These are phyloP conservation scores for Drosophila tsacasi DNA, from an alignment of 1,140 invertebrate genomes.

Conservation along the genomic window DNA sequence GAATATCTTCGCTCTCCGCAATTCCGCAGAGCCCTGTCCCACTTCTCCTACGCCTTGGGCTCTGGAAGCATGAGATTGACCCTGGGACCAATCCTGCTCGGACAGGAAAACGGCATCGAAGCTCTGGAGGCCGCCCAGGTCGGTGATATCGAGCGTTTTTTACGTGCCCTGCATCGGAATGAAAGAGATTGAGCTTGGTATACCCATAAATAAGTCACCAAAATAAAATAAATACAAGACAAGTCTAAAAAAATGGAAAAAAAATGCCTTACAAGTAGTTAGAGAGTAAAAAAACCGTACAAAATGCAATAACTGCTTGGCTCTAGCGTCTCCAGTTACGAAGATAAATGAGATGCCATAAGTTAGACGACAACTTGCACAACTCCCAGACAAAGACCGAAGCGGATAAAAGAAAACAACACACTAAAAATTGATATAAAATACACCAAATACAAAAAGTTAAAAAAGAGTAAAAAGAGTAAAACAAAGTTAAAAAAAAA, in stretches of 20 bases:
- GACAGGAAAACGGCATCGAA: slow-evolving; percentile 86
- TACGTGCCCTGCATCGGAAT: slow-evolving; percentile 77
- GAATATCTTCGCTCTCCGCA: slow-evolving; percentile 93
- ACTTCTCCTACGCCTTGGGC: slow-evolving; percentile 96
- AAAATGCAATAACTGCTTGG: slow-evolving; percentile 69
- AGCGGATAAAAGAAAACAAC: slow-evolving; percentile 42
- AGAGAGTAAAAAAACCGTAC: slow-evolving; percentile 4
- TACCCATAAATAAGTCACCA: slow-evolving; percentile 39
- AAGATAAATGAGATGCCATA: slow-evolving; percentile 84
- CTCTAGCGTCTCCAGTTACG: slow-evolving; percentile 57
- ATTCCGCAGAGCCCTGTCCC: slow-evolving; percentile 95
- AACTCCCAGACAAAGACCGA: slow-evolving; percentile 39
- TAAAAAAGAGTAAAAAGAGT: background rate
- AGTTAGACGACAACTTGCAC: slow-evolving; percentile 80
- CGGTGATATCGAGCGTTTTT: slow-evolving; percentile 95
- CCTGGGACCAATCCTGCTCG: slow-evolving; percentile 93
- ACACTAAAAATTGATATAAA: slow-evolving; percentile 75
- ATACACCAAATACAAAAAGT: slow-evolving; percentile 28
- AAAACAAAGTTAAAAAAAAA: background rate
- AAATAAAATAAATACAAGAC: slow-evolving; percentile 22
- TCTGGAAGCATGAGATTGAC: slow-evolving; percentile 97
- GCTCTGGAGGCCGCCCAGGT: slow-evolving; percentile 93
- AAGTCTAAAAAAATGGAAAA: background rate
- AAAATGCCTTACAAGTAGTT: background rate
- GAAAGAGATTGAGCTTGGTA: slow-evolving; percentile 13